These are phyloP conservation scores for Yoshiicerus persimilis DNA, from an alignment of 1,140 invertebrate species.

Conservation along the genomic window DNA sequence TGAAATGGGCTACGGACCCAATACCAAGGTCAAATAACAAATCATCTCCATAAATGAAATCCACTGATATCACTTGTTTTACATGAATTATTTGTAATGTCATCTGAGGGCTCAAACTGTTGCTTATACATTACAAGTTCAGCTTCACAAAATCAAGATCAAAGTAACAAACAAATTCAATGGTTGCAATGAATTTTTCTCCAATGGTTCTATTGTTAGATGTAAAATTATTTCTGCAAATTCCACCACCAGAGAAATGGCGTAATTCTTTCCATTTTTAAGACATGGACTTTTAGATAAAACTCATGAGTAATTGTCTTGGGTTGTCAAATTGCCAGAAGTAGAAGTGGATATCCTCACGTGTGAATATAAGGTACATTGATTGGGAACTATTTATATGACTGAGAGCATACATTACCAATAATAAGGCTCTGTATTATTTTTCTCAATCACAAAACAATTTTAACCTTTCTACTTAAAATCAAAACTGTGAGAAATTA, in stretches of 20 bases:
- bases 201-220: constrained; percentile 70
- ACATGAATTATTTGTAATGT: neutral
- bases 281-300: neutral
- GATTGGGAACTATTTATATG: constrained; percentile 54
- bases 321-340: constrained; percentile 65
- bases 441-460: no score
- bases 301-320: constrained; percentile 60
- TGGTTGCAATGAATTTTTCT: constrained; percentile 64
- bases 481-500: no score
- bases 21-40: constrained; percentile 66
- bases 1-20: constrained; percentile 84
- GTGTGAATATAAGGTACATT: constrained; percentile 57
- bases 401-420: neutral
- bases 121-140: constrained; percentile 70
- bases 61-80: no score
- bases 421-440: neutral
- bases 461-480: neutral
- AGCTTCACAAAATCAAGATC: constrained; percentile 66
- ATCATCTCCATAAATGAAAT: no score
- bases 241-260: neutral
- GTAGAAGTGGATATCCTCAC: constrained; percentile 76
- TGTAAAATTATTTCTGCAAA: neutral
- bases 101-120: constrained; percentile 70
- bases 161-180: constrained; percentile 65
- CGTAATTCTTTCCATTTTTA: neutral